Base-by-base conservation (phyloP, 2,113 vertebrate species). In the Osmerus mordax region DNA sequence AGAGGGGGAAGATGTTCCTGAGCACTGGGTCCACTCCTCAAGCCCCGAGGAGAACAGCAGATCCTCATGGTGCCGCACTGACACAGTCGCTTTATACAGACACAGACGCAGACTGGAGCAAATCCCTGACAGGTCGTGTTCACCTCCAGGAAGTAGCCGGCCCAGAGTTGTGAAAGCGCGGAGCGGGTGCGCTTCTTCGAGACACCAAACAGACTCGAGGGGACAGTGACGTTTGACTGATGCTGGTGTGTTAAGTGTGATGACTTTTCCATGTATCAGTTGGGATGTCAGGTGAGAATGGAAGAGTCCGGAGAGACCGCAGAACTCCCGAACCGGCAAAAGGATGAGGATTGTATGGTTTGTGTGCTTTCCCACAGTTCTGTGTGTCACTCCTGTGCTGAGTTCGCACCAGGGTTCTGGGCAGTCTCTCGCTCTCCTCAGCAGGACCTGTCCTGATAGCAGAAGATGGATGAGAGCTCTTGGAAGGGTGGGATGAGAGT, bases 71-170 rank as follows among this genome's bases (percentile, higher is more conserved):
- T 76, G 73, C 80, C 79, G 71, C 74, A 72, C 78, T 82, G 69
- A 80, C 69, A 79, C 72, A 65, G 59, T 56, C 23, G 16, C 73
- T 59, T 63, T 29, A 25, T 70, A 83, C 70, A 80, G 69, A 84
- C 72, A 85, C 79, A 67, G 80, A 82, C 70, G 16, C 56, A 55
- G 82, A 71, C 56, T 63, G 59, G 73, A 74, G 71, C 71, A 80
- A 69, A 75, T 71, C 55, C 2, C 28, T 12, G 16, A 29, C 28
- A 74, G 54, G 70, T 64, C 78, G 80, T 78, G 21, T 51, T 75
- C 23, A 54, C 60, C 65, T 13, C 2, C 12, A 8, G 11, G 47
- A 75, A 68, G 70, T 62, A 28, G 74, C 70, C 65, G 15, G 47
- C 73, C 21, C 18, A 70, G 67, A 55, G 29, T 79, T 81, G 72